These are phyloP conservation scores for Mythimna albipuncta DNA, from an alignment of 2,888 invertebrate genomes.

Conservation along the genomic window DNA sequence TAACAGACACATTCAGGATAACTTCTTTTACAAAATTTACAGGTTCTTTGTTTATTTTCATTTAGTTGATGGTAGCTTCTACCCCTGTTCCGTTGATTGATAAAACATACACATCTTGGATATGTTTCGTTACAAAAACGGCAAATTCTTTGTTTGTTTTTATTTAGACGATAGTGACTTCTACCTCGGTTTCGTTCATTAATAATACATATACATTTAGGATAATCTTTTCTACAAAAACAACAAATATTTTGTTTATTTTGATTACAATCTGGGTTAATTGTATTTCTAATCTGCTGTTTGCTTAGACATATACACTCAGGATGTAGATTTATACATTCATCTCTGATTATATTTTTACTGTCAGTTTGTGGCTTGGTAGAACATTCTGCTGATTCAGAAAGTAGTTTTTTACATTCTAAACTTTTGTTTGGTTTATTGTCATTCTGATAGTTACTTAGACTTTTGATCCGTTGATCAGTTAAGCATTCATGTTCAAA, in stretches of 20 bases:
- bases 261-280: not conserved
- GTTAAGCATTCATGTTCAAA: no score
- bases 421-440: not conserved
- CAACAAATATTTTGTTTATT: not conserved
- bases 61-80: not conserved
- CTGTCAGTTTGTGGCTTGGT: not conserved
- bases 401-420: not conserved
- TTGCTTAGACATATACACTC: not conserved
- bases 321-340: not conserved
- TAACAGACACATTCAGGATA: not conserved
- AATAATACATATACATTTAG: not conserved
- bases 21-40: not conserved
- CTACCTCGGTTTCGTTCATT: not conserved
- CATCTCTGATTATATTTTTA: not conserved
- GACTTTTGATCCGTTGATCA: not conserved
- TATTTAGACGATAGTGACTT: not conserved
- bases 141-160: not conserved
- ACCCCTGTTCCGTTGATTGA: not conserved
- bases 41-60: not conserved
- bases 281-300: not conserved
- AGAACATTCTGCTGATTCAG: not conserved
- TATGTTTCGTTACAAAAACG: not conserved
- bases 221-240: not conserved
- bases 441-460: not conserved
- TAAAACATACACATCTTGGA: not conserved